A percentile compares a stretch with the other conserved stretches of the same genome.
Conservation (phyloP, 2,797 vertebrate species). For the Ptychobarbus kaznakovi region DNA sequence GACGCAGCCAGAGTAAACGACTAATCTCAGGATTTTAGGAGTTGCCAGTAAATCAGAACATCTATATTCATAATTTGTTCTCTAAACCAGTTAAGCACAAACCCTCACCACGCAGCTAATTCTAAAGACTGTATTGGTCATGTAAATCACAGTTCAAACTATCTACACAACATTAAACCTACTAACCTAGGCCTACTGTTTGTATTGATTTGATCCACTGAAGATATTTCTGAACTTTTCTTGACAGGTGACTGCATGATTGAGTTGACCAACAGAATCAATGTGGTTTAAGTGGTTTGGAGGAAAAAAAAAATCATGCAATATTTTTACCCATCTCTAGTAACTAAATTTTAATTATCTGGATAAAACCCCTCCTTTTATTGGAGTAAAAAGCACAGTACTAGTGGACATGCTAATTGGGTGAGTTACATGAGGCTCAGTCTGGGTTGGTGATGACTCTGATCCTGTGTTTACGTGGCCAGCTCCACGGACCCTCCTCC, state of each 20-base stretch:
- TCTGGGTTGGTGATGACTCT: slow-evolving; percentile 17
- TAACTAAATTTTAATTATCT: neutral
- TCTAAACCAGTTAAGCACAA: neutral
- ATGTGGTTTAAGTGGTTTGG: neutral
- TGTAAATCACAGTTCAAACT: neutral
- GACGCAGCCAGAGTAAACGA: neutral
- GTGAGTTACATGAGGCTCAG: slow-evolving; percentile 27
- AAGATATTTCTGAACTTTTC: neutral
- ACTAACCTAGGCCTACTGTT: neutral
- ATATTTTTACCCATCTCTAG: neutral
- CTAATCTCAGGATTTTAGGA: neutral
- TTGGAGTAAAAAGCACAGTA: neutral
- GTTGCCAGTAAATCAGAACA: neutral
- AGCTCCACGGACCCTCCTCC: slow-evolving; percentile 90
- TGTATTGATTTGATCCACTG: neutral
- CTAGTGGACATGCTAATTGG: slow-evolving; percentile 30
- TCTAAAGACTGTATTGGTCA: neutral
- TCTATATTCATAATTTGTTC: neutral
- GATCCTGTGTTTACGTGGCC: slow-evolving; percentile 77
- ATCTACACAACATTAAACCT: neutral
- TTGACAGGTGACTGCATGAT: neutral
- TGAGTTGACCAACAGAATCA: neutral
- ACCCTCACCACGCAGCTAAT: neutral
- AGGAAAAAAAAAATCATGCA: neutral
- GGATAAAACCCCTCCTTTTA: slow-evolving; percentile 9